Percentiles rank a stretch among this genome's conserved stretches.
These are phyloP conservation scores for Nibea albiflora DNA, from an alignment of 2,113 vertebrate species.

Conservation along the genomic window DNA sequence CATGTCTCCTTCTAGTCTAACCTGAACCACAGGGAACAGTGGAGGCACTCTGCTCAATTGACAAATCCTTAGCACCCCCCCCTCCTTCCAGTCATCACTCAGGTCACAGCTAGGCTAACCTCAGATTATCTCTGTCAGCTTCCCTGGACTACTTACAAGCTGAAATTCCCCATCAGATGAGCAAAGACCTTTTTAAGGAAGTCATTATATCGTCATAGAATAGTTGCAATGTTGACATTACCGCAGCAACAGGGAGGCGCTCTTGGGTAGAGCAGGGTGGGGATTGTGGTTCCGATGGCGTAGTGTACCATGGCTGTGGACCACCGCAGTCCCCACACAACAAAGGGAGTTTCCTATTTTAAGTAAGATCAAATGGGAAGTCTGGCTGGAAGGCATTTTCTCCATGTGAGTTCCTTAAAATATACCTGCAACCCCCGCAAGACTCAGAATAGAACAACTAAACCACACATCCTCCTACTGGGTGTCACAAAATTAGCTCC, in stretches of 20 bases:
- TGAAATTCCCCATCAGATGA: not conserved
- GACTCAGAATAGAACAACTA: constrained; percentile 65
- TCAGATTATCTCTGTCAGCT: not conserved
- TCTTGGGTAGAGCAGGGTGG: not conserved
- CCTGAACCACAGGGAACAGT: constrained; percentile 15
- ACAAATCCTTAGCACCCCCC: not conserved
- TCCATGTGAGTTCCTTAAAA: constrained; percentile 58
- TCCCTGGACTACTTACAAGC: not conserved
- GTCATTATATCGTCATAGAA: not conserved
- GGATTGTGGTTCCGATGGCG: not conserved
- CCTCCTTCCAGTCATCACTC: not conserved
- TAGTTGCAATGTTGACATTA: not conserved
- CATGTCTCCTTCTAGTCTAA: constrained; percentile 32
- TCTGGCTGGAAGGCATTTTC: constrained; percentile 56
- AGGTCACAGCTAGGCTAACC: constrained; percentile 5
- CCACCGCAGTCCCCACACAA: constrained; percentile 5
- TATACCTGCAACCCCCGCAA: constrained; percentile 53
- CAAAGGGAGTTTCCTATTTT: constrained; percentile 56
- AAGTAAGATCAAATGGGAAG: constrained; percentile 47
- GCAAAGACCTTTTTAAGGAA: not conserved
- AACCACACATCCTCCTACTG: constrained; percentile 66
- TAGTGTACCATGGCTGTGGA: not conserved
- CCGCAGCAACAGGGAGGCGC: not conserved
- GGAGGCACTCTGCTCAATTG: not conserved
- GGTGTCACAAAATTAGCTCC: constrained; percentile 39